Conservation (phyloP, 1,140 invertebrate genomes). For the Formica exsecta region DNA sequence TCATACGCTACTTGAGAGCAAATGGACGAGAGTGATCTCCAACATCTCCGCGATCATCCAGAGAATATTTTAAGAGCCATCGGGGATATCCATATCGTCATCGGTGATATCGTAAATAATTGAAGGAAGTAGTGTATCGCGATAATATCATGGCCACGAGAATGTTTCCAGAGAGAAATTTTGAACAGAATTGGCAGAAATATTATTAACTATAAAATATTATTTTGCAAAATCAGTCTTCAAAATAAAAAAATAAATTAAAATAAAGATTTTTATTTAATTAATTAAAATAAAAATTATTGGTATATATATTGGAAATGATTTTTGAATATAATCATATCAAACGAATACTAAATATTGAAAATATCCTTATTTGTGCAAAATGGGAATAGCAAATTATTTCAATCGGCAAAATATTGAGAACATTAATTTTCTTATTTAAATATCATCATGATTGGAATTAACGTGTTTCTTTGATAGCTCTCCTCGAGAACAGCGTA, state of each 20-base stretch:
- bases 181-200: neutral
- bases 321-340: neutral
- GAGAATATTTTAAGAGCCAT: neutral
- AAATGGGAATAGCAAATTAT: neutral
- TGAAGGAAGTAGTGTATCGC: neutral
- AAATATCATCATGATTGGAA: constrained; percentile 5
- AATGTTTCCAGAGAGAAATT: neutral
- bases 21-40: neutral
- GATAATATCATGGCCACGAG: neutral
- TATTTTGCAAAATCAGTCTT: constrained; percentile 5
- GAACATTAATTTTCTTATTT: constrained; percentile 21
- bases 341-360: constrained; percentile 1
- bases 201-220: neutral
- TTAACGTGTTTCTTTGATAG: constrained; percentile 52
- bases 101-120: neutral
- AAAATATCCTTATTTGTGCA: neutral
- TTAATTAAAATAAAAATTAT: too few species aligned
- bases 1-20: constrained; percentile 5
- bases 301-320: too few species aligned
- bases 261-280: too few species aligned
- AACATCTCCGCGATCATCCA: too few species aligned
- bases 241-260: neutral
- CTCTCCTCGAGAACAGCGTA: neutral
- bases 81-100: neutral
- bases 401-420: neutral